Conservation (phyloP, 1,140 invertebrate genomes). For the Belonocnema kinseyi region DNA sequence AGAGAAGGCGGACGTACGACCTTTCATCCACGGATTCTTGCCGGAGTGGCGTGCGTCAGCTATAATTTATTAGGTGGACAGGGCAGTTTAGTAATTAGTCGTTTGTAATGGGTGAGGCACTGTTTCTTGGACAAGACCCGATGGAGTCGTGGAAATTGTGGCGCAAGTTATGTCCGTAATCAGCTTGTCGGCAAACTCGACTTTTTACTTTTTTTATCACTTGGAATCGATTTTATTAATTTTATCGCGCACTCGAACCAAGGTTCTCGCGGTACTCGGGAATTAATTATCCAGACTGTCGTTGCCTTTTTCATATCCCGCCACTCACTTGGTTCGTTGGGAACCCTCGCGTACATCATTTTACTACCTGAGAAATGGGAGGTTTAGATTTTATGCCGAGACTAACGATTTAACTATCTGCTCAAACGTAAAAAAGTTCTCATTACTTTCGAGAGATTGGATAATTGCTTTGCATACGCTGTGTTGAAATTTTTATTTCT, state of each 20-base stretch:
- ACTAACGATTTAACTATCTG: slow-evolving; percentile 6
- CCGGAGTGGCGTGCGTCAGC: slow-evolving; percentile 43
- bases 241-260: not conserved
- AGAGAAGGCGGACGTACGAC: slow-evolving; percentile 18
- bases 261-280: slow-evolving; percentile 4
- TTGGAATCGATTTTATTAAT: slow-evolving; percentile 41
- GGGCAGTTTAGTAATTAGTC: slow-evolving; percentile 65
- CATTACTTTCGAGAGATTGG: slow-evolving; percentile 11
- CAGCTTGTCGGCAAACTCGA: slow-evolving; percentile 28
- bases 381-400: not conserved
- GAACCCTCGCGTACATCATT: slow-evolving; percentile 11
- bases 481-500: slow-evolving; percentile 26
- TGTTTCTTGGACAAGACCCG: slow-evolving; percentile 44
- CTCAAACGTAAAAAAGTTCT: slow-evolving; percentile 16
- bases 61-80: slow-evolving; percentile 63
- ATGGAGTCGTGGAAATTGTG: slow-evolving; percentile 60
- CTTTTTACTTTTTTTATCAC: slow-evolving; percentile 38
- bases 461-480: slow-evolving; percentile 19
- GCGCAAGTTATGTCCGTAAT: slow-evolving; percentile 45
- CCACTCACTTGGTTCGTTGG: slow-evolving; percentile 12
- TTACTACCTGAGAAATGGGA: slow-evolving; percentile 19
- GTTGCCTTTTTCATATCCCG: slow-evolving; percentile 27
- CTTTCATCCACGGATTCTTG: slow-evolving; percentile 34
- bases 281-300: slow-evolving; percentile 4
- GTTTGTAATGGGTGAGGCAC: slow-evolving; percentile 57